Evolutionary conservation across 2,113 vertebrate species (phyloP), one percentile per base, ranked within the genome.

Genomic region (Pachycephala philippinensis): DNA sequence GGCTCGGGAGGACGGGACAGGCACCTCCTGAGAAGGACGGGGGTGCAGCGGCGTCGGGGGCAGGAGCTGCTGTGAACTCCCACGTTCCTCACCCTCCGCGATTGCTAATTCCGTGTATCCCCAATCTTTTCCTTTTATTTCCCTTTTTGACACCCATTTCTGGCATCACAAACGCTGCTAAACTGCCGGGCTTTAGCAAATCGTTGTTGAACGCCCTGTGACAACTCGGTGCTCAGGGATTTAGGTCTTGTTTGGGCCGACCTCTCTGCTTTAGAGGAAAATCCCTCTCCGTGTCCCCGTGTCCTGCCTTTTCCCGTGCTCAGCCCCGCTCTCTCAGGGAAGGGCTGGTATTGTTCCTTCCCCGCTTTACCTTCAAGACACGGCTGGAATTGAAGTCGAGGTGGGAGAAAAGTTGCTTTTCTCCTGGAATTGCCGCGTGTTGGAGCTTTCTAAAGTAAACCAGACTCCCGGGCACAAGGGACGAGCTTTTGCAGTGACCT

Each of bases 391-490:
- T 77, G 40, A 45, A 49, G 30, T 33, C 3, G 20, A 28, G 17
- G 59, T 61, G 76, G 60, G 33, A 81, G 65, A 91, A 89, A 42
- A 24, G 10, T 33, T 31, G 33, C 66, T 93, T 83, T 50, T 87
- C 57, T 61, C 37, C 66, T 56, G 83, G 49, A 92, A 89, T 27
- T 13, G 50, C 16, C 57, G 13, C 56, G 2, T 20, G 33, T 20
- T 47, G 82, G 77, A 69, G 27, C 28, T 90, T 52, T 85, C 49
- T 77, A 60, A 89, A 97, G 77, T 8, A 87, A 97, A 68, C 28
- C 69, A 68, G 69, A n/a, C 47, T 61, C 66, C 60, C 4, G 47
- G 47, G 87, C 70, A 74, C 56, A 45, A 49, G 82, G 70, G 89
- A 80, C 79, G 42, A 47, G 39, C 3, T 94, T 90, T 89, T 49